These are phyloP conservation scores for Merops nubicus DNA, from an alignment of 2,113 vertebrate genomes.

Conservation along the genomic window DNA sequence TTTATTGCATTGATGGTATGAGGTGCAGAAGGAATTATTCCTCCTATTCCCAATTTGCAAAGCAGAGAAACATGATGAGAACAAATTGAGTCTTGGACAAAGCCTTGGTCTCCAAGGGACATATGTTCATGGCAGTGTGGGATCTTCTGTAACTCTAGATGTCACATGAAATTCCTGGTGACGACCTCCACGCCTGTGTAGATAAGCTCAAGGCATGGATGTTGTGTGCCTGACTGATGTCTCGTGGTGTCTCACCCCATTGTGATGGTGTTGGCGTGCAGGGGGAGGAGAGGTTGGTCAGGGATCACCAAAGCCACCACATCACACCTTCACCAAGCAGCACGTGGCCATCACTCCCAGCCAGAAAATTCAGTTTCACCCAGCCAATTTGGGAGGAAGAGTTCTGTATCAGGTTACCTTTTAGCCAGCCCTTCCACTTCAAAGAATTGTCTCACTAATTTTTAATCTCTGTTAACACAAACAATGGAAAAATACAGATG, in stretches of 20 bases:
- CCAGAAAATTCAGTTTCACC: background rate
- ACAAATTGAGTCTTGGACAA: background rate
- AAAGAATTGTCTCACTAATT: slow-evolving; percentile 23
- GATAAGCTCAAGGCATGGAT: background rate
- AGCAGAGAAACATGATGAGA: background rate
- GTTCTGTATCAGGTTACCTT: background rate
- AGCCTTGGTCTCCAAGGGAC: background rate
- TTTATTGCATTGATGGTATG: background rate
- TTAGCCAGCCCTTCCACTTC: background rate
- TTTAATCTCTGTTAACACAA: slow-evolving; percentile 23
- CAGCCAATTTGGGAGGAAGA: background rate
- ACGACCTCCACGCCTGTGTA: background rate
- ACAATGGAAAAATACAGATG: slow-evolving; percentile 47
- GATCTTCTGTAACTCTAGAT: background rate
- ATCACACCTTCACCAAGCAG: background rate
- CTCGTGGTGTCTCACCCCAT: no score
- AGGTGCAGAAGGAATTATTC: background rate
- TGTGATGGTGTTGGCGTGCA: background rate
- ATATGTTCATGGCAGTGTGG: rapidly evolving
- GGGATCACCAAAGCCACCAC: background rate
- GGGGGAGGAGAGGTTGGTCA: rapidly evolving
- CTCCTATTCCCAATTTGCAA: background rate
- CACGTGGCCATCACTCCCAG: background rate
- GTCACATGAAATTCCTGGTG: background rate
- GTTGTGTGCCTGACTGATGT: background rate